These are phyloP conservation scores for Bellardia pandia DNA, from an alignment of 2,888 invertebrate species.

Conservation along the genomic window DNA sequence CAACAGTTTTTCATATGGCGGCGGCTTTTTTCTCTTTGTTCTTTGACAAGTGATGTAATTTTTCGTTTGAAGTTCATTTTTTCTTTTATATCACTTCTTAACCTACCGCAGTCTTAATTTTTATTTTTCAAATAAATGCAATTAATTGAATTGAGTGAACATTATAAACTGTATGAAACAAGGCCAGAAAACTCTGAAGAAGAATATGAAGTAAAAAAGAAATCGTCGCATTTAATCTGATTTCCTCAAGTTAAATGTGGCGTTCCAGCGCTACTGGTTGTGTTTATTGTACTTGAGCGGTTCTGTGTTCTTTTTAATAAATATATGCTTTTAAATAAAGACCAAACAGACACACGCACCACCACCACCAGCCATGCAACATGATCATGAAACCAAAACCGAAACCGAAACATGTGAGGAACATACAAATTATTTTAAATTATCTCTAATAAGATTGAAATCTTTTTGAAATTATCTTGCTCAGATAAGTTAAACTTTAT, in stretches of 20 bases:
- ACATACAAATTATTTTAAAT: conserved; percentile 63
- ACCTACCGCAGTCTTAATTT: conserved; percentile 71
- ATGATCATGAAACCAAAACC: conserved; percentile 32
- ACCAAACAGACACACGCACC: conserved; percentile 3
- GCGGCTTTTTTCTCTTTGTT: conserved; percentile 69
- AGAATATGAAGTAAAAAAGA: conserved; percentile 40
- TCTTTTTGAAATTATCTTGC: conserved; percentile 54
- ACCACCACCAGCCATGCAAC: neutral
- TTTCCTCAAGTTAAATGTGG: conserved; percentile 60
- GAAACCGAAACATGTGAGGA: conserved; percentile 55
- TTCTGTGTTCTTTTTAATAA: conserved; percentile 26
- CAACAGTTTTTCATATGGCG: conserved; percentile 43
- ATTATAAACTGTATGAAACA: conserved; percentile 42
- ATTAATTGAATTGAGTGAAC: conserved; percentile 65
- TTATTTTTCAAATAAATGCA: conserved; percentile 46
- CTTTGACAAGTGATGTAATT: conserved; percentile 71
- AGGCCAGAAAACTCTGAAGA: neutral
- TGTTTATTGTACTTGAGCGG: conserved; percentile 25
- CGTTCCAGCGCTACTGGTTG: conserved; percentile 55
- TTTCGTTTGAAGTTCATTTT: conserved; percentile 72
- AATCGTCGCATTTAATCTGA: conserved; percentile 59
- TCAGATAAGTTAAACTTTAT: conserved; percentile 60
- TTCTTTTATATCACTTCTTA: conserved; percentile 39
- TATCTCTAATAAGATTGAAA: conserved; percentile 61
- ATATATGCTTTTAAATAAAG: conserved; percentile 37